These are phyloP conservation scores for Elmis aenea DNA, from an alignment of 2,888 invertebrate species.

Conservation along the genomic window DNA sequence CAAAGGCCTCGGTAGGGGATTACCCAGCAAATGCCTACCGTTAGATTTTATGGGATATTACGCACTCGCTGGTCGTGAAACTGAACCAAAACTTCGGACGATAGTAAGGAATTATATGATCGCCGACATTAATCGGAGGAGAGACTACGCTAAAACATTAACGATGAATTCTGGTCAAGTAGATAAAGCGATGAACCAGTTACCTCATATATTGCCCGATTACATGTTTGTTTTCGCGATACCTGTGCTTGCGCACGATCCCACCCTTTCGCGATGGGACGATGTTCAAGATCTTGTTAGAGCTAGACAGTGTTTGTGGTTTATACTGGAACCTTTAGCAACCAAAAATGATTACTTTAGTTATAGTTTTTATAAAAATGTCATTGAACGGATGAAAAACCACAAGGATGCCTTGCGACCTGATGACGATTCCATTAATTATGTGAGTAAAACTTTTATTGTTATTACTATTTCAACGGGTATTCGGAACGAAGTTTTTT, in stretches of 20 bases:
- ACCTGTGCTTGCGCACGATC: slow-evolving; percentile 91
- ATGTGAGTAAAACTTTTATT: slow-evolving; percentile 67
- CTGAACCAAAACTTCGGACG: slow-evolving; percentile 68
- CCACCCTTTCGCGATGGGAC: slow-evolving; percentile 71
- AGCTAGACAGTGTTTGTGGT: slow-evolving; percentile 85
- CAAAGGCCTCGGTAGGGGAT: slow-evolving; percentile 75
- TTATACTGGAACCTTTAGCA: slow-evolving; percentile 89
- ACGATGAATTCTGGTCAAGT: slow-evolving; percentile 62
- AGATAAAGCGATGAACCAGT: slow-evolving; percentile 68
- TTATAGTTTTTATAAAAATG: slow-evolving; percentile 90
- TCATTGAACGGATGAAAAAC: slow-evolving; percentile 91
- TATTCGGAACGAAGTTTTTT: too few species aligned
- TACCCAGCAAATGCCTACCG: slow-evolving; percentile 86
- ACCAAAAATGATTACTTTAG: slow-evolving; percentile 91
- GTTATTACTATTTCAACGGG: too few species aligned
- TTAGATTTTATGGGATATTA: slow-evolving; percentile 97
- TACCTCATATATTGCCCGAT: slow-evolving; percentile 89
- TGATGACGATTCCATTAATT: slow-evolving; percentile 76
- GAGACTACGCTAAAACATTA: slow-evolving; percentile 87
- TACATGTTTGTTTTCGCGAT: slow-evolving; percentile 97
- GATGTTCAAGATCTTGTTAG: slow-evolving; percentile 73
- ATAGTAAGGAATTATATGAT: slow-evolving; percentile 76
- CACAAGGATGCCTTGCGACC: slow-evolving; percentile 85
- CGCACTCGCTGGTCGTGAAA: slow-evolving; percentile 83
- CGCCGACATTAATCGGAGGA: slow-evolving; percentile 78